Evolutionary conservation across 2,113 vertebrate species (phyloP).

Genomic region (Cinclus cinclus): DNA sequence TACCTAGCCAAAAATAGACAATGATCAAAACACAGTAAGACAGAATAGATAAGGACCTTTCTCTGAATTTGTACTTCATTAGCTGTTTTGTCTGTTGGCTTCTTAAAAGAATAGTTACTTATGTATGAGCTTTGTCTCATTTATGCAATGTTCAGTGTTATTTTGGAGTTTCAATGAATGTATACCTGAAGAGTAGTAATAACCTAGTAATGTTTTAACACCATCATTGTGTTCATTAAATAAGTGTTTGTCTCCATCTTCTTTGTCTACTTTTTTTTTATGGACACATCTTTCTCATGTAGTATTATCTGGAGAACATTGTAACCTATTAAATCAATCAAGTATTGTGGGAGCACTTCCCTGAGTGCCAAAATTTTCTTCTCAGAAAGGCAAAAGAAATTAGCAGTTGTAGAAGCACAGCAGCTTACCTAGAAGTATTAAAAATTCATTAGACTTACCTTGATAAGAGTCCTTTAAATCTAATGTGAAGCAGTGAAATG

Average conservation of each 20-base stretch:
- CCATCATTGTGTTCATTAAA: constrained; percentile 58
- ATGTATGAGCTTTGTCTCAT: constrained; percentile 51
- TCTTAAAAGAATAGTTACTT: constrained; percentile 23
- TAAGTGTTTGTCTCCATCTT: constrained; percentile 60
- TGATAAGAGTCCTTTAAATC: not conserved
- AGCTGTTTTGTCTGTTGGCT: constrained; percentile 42
- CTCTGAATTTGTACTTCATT: not conserved
- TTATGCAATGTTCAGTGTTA: constrained; percentile 18
- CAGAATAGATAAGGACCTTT: not conserved
- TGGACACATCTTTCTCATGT: not conserved
- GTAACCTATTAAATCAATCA: not conserved
- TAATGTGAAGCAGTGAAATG: not conserved
- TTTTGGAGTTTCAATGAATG: constrained; percentile 42
- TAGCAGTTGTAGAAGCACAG: not conserved
- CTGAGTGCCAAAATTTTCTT: not conserved
- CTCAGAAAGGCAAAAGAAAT: not conserved
- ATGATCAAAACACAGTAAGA: not conserved
- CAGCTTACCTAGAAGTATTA: not conserved
- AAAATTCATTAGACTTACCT: not conserved
- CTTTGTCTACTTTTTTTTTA: constrained; percentile 59
- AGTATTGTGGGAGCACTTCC: not conserved
- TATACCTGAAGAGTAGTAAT: constrained; percentile 21
- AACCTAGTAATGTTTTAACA: constrained; percentile 50
- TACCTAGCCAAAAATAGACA: not conserved
- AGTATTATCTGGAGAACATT: not conserved